These are phyloP conservation scores for Callyntrura sp. DNA, from an alignment of 2,888 invertebrate species.

Conservation along the genomic window DNA sequence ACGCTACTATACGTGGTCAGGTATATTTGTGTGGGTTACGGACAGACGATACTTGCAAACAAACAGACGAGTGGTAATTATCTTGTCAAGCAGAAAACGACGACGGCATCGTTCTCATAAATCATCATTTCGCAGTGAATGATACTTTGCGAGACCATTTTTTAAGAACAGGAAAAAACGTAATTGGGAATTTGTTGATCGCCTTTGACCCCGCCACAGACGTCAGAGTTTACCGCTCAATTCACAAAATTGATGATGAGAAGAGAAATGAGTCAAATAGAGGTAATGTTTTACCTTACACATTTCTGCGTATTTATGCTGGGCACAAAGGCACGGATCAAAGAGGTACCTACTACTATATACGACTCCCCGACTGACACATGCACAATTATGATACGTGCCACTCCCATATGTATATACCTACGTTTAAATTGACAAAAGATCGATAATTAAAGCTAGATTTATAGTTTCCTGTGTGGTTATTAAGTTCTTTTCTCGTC, in stretches of 20 bases:
- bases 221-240: slow-evolving; percentile 56
- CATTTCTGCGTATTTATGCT: background rate
- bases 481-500: slow-evolving; percentile 3
- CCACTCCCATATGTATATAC: slow-evolving; percentile 48
- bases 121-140: slow-evolving; percentile 62
- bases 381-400: background rate
- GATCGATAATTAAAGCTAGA: slow-evolving; percentile 62
- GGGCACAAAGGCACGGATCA: background rate
- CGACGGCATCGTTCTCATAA: slow-evolving; percentile 68
- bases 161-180: background rate
- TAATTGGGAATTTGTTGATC: slow-evolving; percentile 64
- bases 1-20: slow-evolving; percentile 7
- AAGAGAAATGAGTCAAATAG: slow-evolving; percentile 48
- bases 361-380: background rate
- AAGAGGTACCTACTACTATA: slow-evolving; percentile 3
- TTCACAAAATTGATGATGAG: slow-evolving; percentile 39
- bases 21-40: slow-evolving; percentile 39
- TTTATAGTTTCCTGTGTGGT: slow-evolving; percentile 68
- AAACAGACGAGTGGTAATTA: slow-evolving; percentile 55
- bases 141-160: slow-evolving; percentile 42
- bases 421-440: slow-evolving; percentile 41
- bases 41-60: slow-evolving; percentile 12
- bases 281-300: background rate
- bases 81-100: slow-evolving; percentile 65
- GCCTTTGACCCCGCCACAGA: slow-evolving; percentile 56